Evolutionary conservation across 2,797 vertebrate species (phyloP).

Genomic region (Channa striata): DNA sequence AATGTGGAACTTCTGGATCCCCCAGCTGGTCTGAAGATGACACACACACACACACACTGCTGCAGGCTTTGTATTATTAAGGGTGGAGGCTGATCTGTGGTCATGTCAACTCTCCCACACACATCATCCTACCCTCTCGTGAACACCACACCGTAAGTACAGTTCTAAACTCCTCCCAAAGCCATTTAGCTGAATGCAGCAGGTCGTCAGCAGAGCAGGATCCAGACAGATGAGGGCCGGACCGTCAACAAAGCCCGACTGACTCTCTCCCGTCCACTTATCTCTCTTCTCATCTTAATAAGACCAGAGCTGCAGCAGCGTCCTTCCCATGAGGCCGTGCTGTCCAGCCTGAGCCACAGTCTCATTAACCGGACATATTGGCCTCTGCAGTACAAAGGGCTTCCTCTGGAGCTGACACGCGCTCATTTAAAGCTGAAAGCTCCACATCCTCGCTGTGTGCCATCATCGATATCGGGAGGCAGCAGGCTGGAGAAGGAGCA

Average conservation of each 20-base stretch:
- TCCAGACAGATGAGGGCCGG: not conserved
- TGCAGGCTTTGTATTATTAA: not conserved
- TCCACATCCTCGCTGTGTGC: slow-evolving; percentile 15
- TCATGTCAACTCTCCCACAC: not conserved
- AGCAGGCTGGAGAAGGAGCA: not conserved
- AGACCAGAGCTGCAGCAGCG: slow-evolving; percentile 31
- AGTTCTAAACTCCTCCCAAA: not conserved
- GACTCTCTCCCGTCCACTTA: slow-evolving; percentile 33
- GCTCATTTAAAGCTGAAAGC: slow-evolving; percentile 23
- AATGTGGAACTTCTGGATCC: slow-evolving; percentile 25
- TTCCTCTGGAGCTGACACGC: slow-evolving; percentile 24
- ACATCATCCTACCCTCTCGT: no score
- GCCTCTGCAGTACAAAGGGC: slow-evolving; percentile 33
- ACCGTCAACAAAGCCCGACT: slow-evolving; percentile 24
- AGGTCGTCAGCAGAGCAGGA: slow-evolving; percentile 13
- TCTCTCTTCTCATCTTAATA: slow-evolving; percentile 56
- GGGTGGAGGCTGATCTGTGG: not conserved
- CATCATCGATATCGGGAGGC: slow-evolving; percentile 23
- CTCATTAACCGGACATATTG: slow-evolving; percentile 49
- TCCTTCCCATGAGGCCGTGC: slow-evolving; percentile 37
- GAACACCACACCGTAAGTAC: no score
- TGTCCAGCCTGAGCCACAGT: slow-evolving; percentile 31
- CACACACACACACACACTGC: slow-evolving; percentile 9
- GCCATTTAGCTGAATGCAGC: not conserved
- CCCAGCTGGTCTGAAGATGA: slow-evolving; percentile 15